A percentile compares a stretch with the other conserved stretches of the same genome.
Evolutionary conservation across 2,888 invertebrate species (phyloP).

Genomic region (Tachystola acroxantha): DNA sequence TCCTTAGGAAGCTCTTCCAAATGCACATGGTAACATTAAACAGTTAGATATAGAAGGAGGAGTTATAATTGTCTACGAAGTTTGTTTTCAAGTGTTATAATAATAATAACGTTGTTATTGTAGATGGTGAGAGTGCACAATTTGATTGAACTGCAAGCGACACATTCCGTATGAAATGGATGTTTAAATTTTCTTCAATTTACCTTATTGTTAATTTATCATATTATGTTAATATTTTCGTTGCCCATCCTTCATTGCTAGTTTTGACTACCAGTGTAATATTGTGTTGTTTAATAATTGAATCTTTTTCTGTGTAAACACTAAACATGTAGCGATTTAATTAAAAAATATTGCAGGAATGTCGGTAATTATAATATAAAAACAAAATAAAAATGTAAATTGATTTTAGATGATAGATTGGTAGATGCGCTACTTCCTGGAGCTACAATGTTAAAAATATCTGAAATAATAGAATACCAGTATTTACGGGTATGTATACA

Average conservation of each 20-base stretch:
- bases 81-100: constrained; percentile 23
- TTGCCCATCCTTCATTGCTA: too few relatives aligned
- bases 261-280: too few relatives aligned
- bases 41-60: constrained; percentile 27
- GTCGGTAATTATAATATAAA: constrained; percentile 39
- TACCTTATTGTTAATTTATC: constrained; percentile 1
- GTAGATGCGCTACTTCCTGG: constrained; percentile 75
- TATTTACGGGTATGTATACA: too few relatives aligned
- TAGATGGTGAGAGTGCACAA: constrained; percentile 34
- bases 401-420: constrained; percentile 69
- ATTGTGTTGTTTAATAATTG: too few relatives aligned
- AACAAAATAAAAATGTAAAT: constrained; percentile 44
- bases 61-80: constrained; percentile 38
- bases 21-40: constrained; percentile 42
- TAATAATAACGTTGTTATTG: constrained; percentile 21
- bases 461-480: constrained; percentile 29
- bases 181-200: constrained; percentile 32
- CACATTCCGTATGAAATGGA: constrained; percentile 49
- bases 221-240: too few relatives aligned
- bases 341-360: constrained; percentile 33
- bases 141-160: constrained; percentile 33
- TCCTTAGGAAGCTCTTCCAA: constrained; percentile 57
- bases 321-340: constrained; percentile 46
- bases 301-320: constrained; percentile 33
- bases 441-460: constrained; percentile 50